Evolutionary conservation across 2,797 vertebrate species (phyloP).

Genomic region (Graptemys geographica): DNA sequence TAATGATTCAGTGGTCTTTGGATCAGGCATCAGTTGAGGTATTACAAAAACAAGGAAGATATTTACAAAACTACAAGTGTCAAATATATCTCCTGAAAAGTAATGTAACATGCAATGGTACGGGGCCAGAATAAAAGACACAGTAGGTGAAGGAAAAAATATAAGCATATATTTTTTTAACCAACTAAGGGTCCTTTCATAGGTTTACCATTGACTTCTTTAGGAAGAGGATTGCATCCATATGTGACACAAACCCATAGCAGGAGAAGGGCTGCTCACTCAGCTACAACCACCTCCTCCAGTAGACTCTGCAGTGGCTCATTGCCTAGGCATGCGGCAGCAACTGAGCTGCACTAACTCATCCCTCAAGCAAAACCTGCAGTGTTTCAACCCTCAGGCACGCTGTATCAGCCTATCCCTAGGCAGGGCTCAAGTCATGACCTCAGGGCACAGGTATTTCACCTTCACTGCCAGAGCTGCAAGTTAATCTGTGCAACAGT

Average conservation of each 20-base stretch:
- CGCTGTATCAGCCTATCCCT: too few species aligned
- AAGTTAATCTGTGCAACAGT: neutral
- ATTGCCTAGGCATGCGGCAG: too few species aligned
- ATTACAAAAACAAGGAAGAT: neutral
- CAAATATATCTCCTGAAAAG: neutral
- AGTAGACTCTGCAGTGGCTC: too few species aligned
- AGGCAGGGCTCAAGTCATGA: too few species aligned
- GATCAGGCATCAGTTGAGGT: neutral
- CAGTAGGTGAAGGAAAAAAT: neutral
- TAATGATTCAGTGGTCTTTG: neutral
- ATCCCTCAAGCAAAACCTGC: too few species aligned
- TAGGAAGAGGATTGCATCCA: neutral
- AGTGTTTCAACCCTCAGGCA: too few species aligned
- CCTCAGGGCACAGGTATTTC: too few species aligned
- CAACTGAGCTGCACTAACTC: too few species aligned
- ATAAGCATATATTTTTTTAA: rapidly evolving
- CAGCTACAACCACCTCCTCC: too few species aligned
- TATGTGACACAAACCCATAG: neutral
- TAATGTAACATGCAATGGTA: neutral
- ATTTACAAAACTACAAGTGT: neutral
- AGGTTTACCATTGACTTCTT: neutral
- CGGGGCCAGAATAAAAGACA: neutral
- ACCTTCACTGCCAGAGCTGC: too few species aligned
- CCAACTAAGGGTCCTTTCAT: neutral
- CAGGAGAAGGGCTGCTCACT: neutral